A percentile compares a stretch with the other conserved stretches of the same genome.
These are phyloP conservation scores for Hydra vulgaris DNA, from an alignment of 30 jellyfish, hydroid and myxozoan species.

Conservation along the genomic window DNA sequence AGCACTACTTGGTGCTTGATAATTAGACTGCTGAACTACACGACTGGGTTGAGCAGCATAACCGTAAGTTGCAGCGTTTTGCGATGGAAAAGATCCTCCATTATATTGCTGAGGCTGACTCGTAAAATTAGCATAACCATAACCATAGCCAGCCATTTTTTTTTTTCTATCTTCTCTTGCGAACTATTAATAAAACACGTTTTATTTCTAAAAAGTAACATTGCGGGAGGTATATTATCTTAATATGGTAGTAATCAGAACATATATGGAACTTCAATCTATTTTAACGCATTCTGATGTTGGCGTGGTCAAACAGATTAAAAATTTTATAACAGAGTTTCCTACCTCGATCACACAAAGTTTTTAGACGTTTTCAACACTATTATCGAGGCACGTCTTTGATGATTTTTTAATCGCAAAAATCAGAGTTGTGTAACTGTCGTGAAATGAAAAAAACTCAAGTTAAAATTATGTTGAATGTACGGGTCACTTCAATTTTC, in stretches of 20 bases:
- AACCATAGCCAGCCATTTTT: slow-evolving; percentile 83
- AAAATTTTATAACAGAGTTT: too few relatives aligned
- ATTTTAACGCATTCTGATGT: neutral
- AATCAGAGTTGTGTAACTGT: too few relatives aligned
- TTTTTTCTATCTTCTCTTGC: neutral
- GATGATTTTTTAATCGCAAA: too few relatives aligned
- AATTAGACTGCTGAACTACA: slow-evolving; percentile 46
- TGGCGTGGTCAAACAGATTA: neutral
- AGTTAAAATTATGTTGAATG: too few relatives aligned
- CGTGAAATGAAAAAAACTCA: too few relatives aligned
- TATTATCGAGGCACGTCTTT: too few relatives aligned
- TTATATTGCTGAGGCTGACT: slow-evolving; percentile 67
- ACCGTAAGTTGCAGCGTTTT: slow-evolving; percentile 54
- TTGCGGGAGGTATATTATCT: neutral
- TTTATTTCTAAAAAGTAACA: neutral
- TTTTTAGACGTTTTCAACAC: too few relatives aligned
- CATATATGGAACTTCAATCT: neutral
- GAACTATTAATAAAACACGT: neutral
- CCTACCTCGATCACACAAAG: too few relatives aligned
- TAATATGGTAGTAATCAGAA: neutral
- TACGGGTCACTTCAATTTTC: too few relatives aligned
- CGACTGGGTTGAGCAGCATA: slow-evolving; percentile 29
- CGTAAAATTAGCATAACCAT: slow-evolving; percentile 68
- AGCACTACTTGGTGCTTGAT: slow-evolving; percentile 42
- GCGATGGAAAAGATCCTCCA: slow-evolving; percentile 59